Evolutionary conservation across 2,888 invertebrate species (phyloP), one percentile per base, ranked within the genome.

Genomic region (Eudasyphora cyanicolor): DNA sequence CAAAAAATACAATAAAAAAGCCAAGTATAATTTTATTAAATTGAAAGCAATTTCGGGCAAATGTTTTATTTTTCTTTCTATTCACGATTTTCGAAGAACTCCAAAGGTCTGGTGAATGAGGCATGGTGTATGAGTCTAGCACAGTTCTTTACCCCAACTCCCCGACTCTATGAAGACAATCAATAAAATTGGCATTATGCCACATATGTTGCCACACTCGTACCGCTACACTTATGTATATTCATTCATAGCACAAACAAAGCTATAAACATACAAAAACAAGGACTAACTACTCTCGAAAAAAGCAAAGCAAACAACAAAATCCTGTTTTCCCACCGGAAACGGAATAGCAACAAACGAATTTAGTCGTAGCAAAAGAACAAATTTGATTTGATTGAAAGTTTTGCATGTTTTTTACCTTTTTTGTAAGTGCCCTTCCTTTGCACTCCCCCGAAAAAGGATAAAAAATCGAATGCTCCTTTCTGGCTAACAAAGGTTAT

Each of bases 121-220:
- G 12, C 2, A n/a, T n/a, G 24, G 12, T 14, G 27, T 14, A 57
- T 3, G 24, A 29, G 38, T n/a, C n/a, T n/a, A 38, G 21, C 35
- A 64, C n/a, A n/a, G n/a, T n/a, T n/a, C n/a, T n/a, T n/a, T n/a
- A n/a, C 38, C 38, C 10, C 38, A 38, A 35, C 1, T 6, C 0
- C 35, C 21, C 8, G 42, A 21, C 38, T 21, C 21, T 62, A 51
- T 76, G 60, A 62, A 80, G 70, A 80, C 80, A 78, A 83, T 83
- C 83, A 83, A 80, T 83, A 83, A 75, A 80, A 78, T 75, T 83
- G 83, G 80, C 83, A 83, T 75, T 71, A 71, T 80, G 83, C 83
- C 83, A 83, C 71, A 79, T 62, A 79, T 69, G 51, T 32, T 35
- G 32, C 42, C 71, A 29, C n/a, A 57, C n/a, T n/a, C 24, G 24